Evolutionary conservation across 2,888 invertebrate genomes (phyloP).

Genomic region (Anticlea derivata): DNA sequence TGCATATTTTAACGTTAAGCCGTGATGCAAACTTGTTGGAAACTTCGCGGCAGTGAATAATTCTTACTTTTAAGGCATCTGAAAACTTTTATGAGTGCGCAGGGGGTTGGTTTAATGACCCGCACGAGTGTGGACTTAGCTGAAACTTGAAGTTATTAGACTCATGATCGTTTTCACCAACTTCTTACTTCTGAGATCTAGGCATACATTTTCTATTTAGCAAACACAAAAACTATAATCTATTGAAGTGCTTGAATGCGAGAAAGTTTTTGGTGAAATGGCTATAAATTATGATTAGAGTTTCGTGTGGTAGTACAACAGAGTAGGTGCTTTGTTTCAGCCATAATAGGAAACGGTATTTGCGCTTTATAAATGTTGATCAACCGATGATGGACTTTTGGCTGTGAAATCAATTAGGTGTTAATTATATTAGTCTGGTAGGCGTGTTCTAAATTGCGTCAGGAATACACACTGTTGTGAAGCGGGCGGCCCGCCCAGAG

Average conservation of each 20-base stretch:
- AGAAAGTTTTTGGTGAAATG: conserved; percentile 1
- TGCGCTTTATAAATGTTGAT: conserved; percentile 11
- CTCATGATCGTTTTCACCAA: conserved; percentile 10
- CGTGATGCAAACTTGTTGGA: conserved; percentile 70
- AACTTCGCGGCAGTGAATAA: conserved; percentile 71
- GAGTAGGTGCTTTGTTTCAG: conserved; percentile 1
- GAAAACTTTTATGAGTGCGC: conserved; percentile 42
- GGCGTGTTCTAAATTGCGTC: conserved; percentile 61
- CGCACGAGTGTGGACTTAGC: background rate
- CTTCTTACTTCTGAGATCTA: conserved; percentile 13
- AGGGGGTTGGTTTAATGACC: conserved; percentile 33
- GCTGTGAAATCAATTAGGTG: conserved; percentile 40
- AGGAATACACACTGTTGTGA: conserved; percentile 42
- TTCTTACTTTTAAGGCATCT: conserved; percentile 64
- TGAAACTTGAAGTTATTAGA: conserved; percentile 2
- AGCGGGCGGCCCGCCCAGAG: conserved; percentile 59
- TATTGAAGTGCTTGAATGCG: background rate
- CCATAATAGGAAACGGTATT: conserved; percentile 2
- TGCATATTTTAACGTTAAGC: conserved; percentile 79
- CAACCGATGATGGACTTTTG: conserved; percentile 19
- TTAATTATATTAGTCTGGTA: conserved; percentile 50
- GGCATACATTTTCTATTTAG: background rate
- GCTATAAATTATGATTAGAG: conserved; percentile 2
- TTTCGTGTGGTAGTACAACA: background rate
- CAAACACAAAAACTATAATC: conserved; percentile 5